Base-by-base conservation (phyloP, 1,140 invertebrate genomes). In the Ceratosolen solmsi region DNA sequence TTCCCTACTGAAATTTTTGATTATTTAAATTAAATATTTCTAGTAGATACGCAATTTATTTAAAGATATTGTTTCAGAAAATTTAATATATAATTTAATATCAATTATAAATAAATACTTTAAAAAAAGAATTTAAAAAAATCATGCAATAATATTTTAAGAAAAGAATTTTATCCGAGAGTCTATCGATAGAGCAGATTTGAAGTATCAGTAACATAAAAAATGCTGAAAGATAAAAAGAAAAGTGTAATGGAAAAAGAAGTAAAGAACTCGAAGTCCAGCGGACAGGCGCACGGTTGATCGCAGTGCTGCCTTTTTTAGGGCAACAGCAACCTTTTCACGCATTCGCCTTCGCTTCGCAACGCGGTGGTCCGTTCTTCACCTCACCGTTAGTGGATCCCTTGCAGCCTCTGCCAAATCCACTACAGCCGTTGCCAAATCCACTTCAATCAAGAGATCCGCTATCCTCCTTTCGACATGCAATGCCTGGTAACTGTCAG, bases 291-390 rank as follows among this genome's bases (percentile, higher is more conserved):
- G 90, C 90, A 91, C 89, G 90, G 90, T 92, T 92, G 90, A 92
- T 91, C 89, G 92, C 94, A 96, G 95, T 96, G 94, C 93, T 96
- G 91, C 96, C 95, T 92, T 94, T 96, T 94, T 92, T 96, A 96
- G 96, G 96, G 92, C 96, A 97, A 92, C 96, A 97, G 91, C 96
- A 97, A 91, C 96, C 97, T 92, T 97, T 97, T 91, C 96, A 97
- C 91, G 93, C 93, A 46, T 96, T 97, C 90, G 96, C 96, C 80
- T 96, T 97, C 88, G 96, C 96, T 11, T 92, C 91, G 60, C 96
- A 97, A 90, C 93, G 96, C 51, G 90, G 91, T 17, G 88, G 88
- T 83, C 96, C 96, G 22, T 96, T 97, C 91, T 96, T 97, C 86
- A 95, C 96, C 63, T 95, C 94, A 86, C 93, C 90, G 38, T 89